Evolutionary conservation across 2,797 vertebrate species (phyloP).

Genomic region (Phalanger gymnotis): DNA sequence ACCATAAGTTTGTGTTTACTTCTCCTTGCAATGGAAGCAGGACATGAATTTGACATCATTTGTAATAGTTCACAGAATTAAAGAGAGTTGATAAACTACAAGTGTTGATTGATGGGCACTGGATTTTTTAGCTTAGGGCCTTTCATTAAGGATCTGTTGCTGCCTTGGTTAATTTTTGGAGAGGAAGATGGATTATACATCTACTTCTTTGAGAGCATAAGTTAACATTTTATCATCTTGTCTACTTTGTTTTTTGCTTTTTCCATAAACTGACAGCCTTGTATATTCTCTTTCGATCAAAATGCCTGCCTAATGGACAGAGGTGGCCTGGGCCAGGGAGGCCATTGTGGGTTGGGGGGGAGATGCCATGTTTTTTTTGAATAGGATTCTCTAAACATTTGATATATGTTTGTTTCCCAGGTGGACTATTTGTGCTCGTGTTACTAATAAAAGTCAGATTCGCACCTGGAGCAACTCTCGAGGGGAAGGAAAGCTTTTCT

Average conservation of each 20-base stretch:
- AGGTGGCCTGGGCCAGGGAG: conserved; percentile 17
- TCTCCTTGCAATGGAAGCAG: conserved; percentile 13
- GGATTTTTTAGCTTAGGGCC: conserved; percentile 68
- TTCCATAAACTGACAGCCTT: conserved; percentile 74
- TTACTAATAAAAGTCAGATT: conserved; percentile 95
- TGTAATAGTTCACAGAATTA: conserved; percentile 59
- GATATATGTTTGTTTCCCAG: conserved; percentile 81
- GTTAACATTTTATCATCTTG: conserved; percentile 73
- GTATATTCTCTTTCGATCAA: conserved; percentile 73
- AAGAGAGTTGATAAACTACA: conserved; percentile 66
- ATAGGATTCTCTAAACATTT: not conserved
- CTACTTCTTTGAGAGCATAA: conserved; percentile 77
- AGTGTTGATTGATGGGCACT: conserved; percentile 61
- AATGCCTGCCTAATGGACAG: conserved; percentile 50
- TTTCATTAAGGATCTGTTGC: conserved; percentile 78
- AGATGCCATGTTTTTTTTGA: conserved; percentile 35
- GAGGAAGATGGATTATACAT: conserved; percentile 73
- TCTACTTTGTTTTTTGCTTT: conserved; percentile 78
- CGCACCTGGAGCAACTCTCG: conserved; percentile 98
- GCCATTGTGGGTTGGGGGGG: conserved; percentile 2
- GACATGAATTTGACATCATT: conserved; percentile 45
- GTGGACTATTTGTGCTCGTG: conserved; percentile 96
- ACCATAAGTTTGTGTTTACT: conserved; percentile 15
- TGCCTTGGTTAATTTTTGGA: conserved; percentile 75
- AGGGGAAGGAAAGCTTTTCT: conserved; percentile 98